Evolutionary conservation across 2,888 invertebrate species (phyloP), one percentile per base, ranked within the genome.

Genomic region (Phoenoteleia sp.): DNA sequence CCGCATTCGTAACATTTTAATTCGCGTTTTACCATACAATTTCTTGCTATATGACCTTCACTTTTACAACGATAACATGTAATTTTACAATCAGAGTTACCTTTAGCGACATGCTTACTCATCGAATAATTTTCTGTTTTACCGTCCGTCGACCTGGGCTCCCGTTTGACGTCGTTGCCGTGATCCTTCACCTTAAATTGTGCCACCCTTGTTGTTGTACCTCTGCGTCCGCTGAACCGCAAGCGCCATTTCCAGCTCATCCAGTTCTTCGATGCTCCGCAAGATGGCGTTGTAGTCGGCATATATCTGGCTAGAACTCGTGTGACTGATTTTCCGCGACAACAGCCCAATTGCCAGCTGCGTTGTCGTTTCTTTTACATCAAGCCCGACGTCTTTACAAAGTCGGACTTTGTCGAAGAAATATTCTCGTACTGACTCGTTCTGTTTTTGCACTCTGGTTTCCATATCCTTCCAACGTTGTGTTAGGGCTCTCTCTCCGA

Each of bases 381-480:
- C 45, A 1, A 86, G 67, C 0, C 47, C 21, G 6, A 87, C 42
- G 0, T 56, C 77, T 25, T 77, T 67, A 33, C 86, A 87, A 2
- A 82, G 15, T 0, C 83, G 66, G 0, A 85, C 6, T 45, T 87
- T 86, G 9, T 67, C 67, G 42, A 54, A 52, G 23, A 33, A 33
- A 9, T 33, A 33, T 21, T 74, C 71, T 0, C 49, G 11, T 7
- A 58, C 67, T n/a, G 36, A 7, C 54, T 86, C 86, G 0, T 45
- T 47, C 1, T 9, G 39, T 0, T n/a, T n/a, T 49, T 86, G 84
- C 1, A 11, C 3, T 19, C 84, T 23, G 2, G 15, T 42, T 5
- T 49, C 36, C 84, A 86, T 84, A 3, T 75, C 71, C 21, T 85
- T 72, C 84, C 76, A 86, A 2, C 60, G 42, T 21, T 84, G 66